phyloP scores from a whole-genome alignment of 2,888 invertebrate species.

The Xanthostigma xanthostigma region DNA sequence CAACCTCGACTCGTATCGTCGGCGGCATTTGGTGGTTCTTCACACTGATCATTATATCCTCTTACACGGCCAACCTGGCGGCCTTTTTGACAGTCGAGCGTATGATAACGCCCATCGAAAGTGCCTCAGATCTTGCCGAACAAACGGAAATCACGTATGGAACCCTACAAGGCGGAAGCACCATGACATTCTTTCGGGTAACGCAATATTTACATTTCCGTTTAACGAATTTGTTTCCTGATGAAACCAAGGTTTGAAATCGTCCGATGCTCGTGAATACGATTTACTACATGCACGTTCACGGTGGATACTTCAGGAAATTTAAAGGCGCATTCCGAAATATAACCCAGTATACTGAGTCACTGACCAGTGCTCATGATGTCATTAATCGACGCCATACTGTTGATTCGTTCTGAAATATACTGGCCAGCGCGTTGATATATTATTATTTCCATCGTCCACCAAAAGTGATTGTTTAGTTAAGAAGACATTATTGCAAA shows the following conservation, averaged over 20 bases:
- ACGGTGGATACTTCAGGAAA: no score
- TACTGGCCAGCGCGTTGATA: no score
- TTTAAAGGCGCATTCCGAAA: no score
- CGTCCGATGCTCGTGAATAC: no score
- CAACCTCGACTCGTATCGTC: constrained; percentile 85
- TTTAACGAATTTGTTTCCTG: background rate
- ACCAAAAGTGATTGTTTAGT: no score
- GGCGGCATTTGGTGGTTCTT: constrained; percentile 99
- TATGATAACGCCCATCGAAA: constrained; percentile 90
- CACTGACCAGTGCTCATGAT: no score
- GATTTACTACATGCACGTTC: no score
- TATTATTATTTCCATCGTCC: no score
- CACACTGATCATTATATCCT: constrained; percentile 93
- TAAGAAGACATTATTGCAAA: no score
- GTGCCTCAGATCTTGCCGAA: constrained; percentile 85
- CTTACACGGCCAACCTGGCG: constrained; percentile 95
- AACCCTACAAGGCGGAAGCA: constrained; percentile 83
- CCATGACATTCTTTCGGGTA: constrained; percentile 94
- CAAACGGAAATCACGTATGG: constrained; percentile 91
- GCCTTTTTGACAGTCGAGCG: constrained; percentile 96
- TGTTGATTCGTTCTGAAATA: no score
- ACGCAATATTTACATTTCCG: constrained; percentile 10
- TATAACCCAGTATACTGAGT: no score
- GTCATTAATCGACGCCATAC: no score
- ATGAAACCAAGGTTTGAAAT: background rate